Evolutionary conservation across 2,113 vertebrate species (phyloP), one percentile per base, ranked within the genome.

Genomic region (Oryzias melastigma): DNA sequence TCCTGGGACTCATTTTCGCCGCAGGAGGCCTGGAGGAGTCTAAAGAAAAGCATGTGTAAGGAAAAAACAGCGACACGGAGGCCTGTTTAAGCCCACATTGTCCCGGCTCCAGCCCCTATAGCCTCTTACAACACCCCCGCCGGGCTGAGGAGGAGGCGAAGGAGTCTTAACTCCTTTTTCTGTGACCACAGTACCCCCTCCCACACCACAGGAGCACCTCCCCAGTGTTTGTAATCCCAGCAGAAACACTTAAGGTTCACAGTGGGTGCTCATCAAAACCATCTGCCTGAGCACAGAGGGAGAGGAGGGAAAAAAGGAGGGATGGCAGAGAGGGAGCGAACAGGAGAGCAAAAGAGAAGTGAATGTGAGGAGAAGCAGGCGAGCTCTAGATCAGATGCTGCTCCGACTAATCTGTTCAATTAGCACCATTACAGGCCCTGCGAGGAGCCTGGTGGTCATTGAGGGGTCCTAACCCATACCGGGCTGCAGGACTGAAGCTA

Each of bases 171-270:
- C 79, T 85, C 85, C 89, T 76, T 63, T 88, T 87, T 85, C 84
- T 85, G 75, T 75, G 77, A 68, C 80, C 80, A 69, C 65, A 59
- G 65, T 69, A 63, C 60, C 70, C 92, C 94, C 95, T 93, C 94
- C 92, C 93, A 94, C 91, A 93, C 92, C 85, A 83, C 93, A 86
- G 92, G 94, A 93, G 92, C 92, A 92, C 93, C 93, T 88, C 86
- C 92, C 92, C 90, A 78, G 94, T 93, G 94, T 96, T 96, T 96
- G 96, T 98, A 98, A 97, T 98, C 95, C 95, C 93, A 93, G 94
- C 95, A 97, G 91, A 96, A 98, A 96, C 96, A 97, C 97, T 99
- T 98, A 97, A 98, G 98, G 94, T 95, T 97, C 97, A 97, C 97
- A 98, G 97, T 97, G 95, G 97, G 97, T 93, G 96, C 96, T 98